These are phyloP conservation scores for Tenualosa ilisha DNA, from an alignment of 2,797 vertebrate genomes.

Conservation along the genomic window DNA sequence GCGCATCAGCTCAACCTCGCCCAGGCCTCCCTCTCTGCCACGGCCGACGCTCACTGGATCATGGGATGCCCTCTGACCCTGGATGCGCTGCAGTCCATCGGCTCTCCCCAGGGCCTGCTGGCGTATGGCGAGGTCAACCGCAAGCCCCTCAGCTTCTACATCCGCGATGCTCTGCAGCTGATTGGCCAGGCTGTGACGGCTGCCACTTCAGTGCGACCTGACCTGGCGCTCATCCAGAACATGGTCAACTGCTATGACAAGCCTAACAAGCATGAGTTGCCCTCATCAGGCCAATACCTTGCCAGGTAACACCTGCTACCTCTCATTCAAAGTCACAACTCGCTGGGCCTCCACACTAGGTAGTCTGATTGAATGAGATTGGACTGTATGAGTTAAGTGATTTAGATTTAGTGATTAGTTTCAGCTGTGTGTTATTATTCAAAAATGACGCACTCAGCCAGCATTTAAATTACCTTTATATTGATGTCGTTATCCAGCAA, in stretches of 20 bases:
- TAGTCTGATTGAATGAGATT: background rate
- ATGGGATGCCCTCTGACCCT: slow-evolving; percentile 84
- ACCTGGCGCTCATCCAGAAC: slow-evolving; percentile 75
- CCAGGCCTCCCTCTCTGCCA: slow-evolving; percentile 58
- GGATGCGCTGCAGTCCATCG: slow-evolving; percentile 79
- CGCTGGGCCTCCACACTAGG: background rate
- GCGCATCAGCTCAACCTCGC: slow-evolving; percentile 70
- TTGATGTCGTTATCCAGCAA: background rate
- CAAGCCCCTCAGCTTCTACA: slow-evolving; percentile 84
- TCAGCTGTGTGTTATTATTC: background rate
- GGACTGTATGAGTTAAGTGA: background rate
- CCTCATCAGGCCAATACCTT: slow-evolving; percentile 79
- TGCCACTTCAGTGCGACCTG: slow-evolving; percentile 69
- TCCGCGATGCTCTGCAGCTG: slow-evolving; percentile 83
- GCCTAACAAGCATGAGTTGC: slow-evolving; percentile 54
- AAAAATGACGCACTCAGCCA: background rate
- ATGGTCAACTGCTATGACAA: slow-evolving; percentile 77
- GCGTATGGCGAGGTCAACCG: slow-evolving; percentile 85
- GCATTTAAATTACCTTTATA: background rate
- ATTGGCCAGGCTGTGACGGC: slow-evolving; percentile 76
- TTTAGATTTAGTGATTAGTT: background rate
- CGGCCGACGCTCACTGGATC: slow-evolving; percentile 78
- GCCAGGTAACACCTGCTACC: slow-evolving; percentile 72
- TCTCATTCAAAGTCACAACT: background rate
- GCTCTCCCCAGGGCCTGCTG: slow-evolving; percentile 84